phyloP scores from a whole-genome alignment of 2,888 invertebrate species.

The Digitonthophagus gazella region DNA sequence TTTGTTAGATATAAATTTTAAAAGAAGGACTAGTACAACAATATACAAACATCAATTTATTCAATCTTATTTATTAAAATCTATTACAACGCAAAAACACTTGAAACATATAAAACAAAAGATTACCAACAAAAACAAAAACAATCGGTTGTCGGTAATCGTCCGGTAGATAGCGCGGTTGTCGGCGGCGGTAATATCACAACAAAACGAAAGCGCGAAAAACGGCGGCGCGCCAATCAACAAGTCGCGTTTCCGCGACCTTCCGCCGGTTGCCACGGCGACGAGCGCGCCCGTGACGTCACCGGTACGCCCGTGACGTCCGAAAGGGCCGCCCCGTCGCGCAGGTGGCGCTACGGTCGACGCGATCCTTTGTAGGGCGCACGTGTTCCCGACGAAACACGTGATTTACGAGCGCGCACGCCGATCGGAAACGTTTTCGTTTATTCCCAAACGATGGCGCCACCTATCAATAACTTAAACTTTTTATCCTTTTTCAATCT shows the following conservation, averaged over 20 bases:
- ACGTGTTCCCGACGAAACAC: constrained; percentile 31
- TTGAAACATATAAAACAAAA: neutral
- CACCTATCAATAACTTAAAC: constrained; percentile 36
- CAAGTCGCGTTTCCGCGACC: constrained; percentile 28
- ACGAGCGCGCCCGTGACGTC: constrained; percentile 36
- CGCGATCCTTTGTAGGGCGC: constrained; percentile 19
- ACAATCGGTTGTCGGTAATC: neutral
- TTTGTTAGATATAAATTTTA: too few relatives aligned
- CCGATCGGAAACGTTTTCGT: constrained; percentile 36
- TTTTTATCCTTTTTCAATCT: too few relatives aligned
- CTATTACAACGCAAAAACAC: too few relatives aligned
- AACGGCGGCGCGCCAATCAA: constrained; percentile 2
- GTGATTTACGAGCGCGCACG: constrained; percentile 22
- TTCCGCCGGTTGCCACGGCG: constrained; percentile 35
- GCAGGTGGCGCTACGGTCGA: too few relatives aligned
- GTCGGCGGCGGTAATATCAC: neutral
- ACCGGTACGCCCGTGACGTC: constrained; percentile 35
- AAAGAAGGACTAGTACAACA: too few relatives aligned
- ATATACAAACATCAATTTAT: too few relatives aligned
- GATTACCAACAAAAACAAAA: neutral
- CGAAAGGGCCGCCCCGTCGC: constrained; percentile 27
- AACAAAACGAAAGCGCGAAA: neutral
- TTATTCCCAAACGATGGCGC: constrained; percentile 40
- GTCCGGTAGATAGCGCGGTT: neutral
- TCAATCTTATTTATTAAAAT: too few relatives aligned